Evolutionary conservation across 2,888 invertebrate species (phyloP).

Genomic region (Melanostoma mellinum): DNA sequence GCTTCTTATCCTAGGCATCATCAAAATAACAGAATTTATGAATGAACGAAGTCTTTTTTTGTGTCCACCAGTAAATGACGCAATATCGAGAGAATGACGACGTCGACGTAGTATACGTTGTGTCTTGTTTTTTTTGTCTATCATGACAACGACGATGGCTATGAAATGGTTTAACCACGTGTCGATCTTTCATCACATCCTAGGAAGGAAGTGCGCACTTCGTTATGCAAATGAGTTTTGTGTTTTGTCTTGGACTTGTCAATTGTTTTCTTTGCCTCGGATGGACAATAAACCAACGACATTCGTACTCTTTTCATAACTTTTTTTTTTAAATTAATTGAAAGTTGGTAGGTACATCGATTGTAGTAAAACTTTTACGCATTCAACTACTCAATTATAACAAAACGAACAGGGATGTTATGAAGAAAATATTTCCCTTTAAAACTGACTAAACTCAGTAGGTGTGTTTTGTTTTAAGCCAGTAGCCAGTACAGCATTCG

Average conservation of each 20-base stretch:
- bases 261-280: constrained; percentile 1
- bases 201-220: constrained; percentile 67
- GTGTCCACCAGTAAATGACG: constrained; percentile 8
- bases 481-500: no score
- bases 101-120: neutral
- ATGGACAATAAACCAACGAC: neutral
- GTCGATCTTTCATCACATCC: constrained; percentile 18
- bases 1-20: constrained; percentile 17
- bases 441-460: no score
- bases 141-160: neutral
- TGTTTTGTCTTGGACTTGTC: neutral
- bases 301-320: constrained; percentile 35
- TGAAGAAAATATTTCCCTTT: neutral
- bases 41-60: constrained; percentile 11
- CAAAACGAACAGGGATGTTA: constrained; percentile 24
- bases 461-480: no score
- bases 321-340: constrained; percentile 36
- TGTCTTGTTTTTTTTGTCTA: neutral
- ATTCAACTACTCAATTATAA: constrained; percentile 16
- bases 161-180: constrained; percentile 2
- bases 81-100: neutral
- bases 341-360: constrained; percentile 39
- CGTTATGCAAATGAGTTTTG: constrained; percentile 58
- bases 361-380: constrained; percentile 32
- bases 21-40: constrained; percentile 15